Base-by-base conservation (phyloP, 2,797 vertebrate genomes). In the Anguilla pacifica region DNA sequence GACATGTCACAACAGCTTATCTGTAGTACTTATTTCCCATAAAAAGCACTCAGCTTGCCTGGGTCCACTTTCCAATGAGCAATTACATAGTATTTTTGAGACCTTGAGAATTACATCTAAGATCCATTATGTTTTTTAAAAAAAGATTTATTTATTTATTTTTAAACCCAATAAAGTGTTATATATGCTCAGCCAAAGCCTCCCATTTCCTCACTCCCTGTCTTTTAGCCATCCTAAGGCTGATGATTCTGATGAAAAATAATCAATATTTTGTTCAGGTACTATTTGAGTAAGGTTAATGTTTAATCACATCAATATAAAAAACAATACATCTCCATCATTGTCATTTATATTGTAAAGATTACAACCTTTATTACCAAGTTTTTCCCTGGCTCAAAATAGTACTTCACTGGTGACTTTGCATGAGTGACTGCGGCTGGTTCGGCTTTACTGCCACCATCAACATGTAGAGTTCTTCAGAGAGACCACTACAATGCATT, bases 21-120 rank as follows among this genome's bases (percentile, higher is more conserved):
- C 39, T 46, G 70, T 51, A 9, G 67, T 35, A 46, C 2, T 74
- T 46, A 77, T 81, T 85, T 81, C 88, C 86, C 77, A 77, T 70
- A 82, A 87, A 89, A 87, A 83, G 61, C 88, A 67, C 88, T 83
- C 86, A 89, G 53, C 79, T 51, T 79, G 85, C 67, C 67, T 72
- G 61, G 67, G 81, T 84, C 83, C 49, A 77, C 84, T 89, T 88
- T 86, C 39, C 86, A 74, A 79, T 22, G 67, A 77, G 85, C 85
- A 86, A 72, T 57, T 77, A 39, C 35, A 49, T 51, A 77, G 85
- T 77, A 89, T 86, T 89, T 89, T 55, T 82, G 15, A 77, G 86
- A 87, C 67, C 81, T 85, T 86, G 88, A 83, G 84, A 89, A 84
- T 49, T 59, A 64, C 64, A 64, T 61, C 67, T 49, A 89, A 86